phyloP scores from a whole-genome alignment of 2,888 invertebrate genomes.

The Ommatoiulus sabulosus region DNA sequence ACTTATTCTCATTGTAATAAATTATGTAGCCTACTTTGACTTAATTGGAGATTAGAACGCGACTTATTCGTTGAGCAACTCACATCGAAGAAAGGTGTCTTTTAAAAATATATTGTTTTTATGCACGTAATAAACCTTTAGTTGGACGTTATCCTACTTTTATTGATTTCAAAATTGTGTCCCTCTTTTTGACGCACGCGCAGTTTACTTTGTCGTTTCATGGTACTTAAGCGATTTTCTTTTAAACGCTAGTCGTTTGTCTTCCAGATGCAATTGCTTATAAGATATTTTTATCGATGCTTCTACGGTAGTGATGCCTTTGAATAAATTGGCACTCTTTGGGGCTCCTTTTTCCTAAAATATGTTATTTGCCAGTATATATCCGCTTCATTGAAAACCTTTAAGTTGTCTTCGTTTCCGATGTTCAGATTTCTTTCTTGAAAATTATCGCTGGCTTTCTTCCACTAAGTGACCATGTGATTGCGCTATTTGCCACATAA shows the following conservation, averaged over 20 bases:
- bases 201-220: neutral
- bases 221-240: slow-evolving; percentile 13
- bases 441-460: slow-evolving; percentile 9
- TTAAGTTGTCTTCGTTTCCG: neutral
- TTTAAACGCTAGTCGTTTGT: neutral
- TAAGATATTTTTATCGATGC: neutral
- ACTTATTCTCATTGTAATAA: no score
- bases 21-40: no score
- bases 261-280: neutral
- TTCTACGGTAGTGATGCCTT: neutral
- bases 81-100: neutral
- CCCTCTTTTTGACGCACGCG: neutral
- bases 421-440: neutral
- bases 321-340: slow-evolving; percentile 26
- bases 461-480: slow-evolving; percentile 40
- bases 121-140: neutral
- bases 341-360: neutral
- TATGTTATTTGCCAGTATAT: slow-evolving; percentile 5
- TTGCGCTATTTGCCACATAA: slow-evolving; percentile 29
- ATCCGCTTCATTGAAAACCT: slow-evolving; percentile 30
- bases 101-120: neutral
- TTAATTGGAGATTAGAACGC: no score
- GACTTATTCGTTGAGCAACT: no score
- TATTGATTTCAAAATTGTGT: neutral
- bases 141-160: neutral